Percentiles rank a stretch among this genome's conserved stretches.
phyloP scores from a whole-genome alignment of 2,113 vertebrate genomes.

The Abramis brama region DNA sequence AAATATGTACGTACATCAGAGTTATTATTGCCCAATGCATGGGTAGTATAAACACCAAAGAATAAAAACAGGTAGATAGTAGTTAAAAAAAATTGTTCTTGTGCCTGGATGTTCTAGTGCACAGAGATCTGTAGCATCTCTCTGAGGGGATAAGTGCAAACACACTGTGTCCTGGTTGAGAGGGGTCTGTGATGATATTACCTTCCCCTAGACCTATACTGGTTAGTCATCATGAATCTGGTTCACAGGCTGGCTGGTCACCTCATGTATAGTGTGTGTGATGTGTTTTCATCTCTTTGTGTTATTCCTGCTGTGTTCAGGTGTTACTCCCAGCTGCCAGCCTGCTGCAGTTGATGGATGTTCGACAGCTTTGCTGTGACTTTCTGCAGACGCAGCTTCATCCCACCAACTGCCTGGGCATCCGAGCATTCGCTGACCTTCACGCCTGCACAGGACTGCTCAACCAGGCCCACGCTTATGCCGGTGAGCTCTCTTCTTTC shows the following conservation, averaged over 20 bases:
- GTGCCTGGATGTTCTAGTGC: too few species aligned
- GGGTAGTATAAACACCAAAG: too few species aligned
- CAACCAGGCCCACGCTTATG: constrained; percentile 88
- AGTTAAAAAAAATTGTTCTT: too few species aligned
- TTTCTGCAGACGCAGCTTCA: constrained; percentile 95
- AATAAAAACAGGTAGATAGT: too few species aligned
- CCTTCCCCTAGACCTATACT: background rate
- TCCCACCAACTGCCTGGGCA: constrained; percentile 94
- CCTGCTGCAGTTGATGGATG: constrained; percentile 93
- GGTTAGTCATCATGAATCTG: background rate
- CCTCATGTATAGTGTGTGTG: background rate
- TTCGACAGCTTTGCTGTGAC: constrained; percentile 93
- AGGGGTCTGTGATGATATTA: too few species aligned
- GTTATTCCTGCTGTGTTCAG: constrained; percentile 66
- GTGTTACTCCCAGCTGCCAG: constrained; percentile 93
- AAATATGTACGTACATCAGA: too few species aligned
- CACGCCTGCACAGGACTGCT: constrained; percentile 91
- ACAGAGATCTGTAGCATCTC: too few species aligned
- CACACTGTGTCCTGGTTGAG: too few species aligned
- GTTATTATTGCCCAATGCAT: too few species aligned
- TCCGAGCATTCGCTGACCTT: constrained; percentile 92
- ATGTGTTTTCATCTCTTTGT: background rate
- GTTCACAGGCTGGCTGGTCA: background rate
- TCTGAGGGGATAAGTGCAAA: too few species aligned
- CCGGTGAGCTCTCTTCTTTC: constrained; percentile 79